Conservation (phyloP, 2,888 invertebrate species). For the Chaitophorus viminalis region DNA sequence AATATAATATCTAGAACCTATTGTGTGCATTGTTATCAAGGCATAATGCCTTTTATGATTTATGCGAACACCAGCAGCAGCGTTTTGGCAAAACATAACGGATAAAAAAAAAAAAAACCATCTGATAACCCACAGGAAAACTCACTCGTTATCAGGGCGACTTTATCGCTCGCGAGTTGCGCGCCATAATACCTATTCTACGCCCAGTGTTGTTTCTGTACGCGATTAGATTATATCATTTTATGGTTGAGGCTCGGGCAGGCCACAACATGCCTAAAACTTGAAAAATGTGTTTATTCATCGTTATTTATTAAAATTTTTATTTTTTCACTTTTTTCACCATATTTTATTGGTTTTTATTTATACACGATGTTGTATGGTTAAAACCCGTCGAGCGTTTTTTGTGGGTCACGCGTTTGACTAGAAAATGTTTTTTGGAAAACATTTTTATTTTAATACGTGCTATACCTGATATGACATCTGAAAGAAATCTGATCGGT, state of each 20-base stretch:
- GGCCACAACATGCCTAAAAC: too few species aligned
- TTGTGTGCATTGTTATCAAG: slow-evolving; percentile 49
- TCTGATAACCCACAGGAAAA: slow-evolving; percentile 13
- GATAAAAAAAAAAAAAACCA: neutral
- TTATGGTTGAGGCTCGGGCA: neutral
- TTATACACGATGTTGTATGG: too few species aligned
- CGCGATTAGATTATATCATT: neutral
- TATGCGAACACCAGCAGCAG: slow-evolving; percentile 1
- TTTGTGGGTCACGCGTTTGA: too few species aligned
- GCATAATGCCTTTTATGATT: slow-evolving; percentile 27
- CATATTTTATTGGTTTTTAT: too few species aligned
- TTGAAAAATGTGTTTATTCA: neutral
- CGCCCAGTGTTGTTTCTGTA: neutral
- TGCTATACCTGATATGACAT: too few species aligned
- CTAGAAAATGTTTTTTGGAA: too few species aligned
- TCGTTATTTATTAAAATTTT: too few species aligned
- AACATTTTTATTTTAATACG: too few species aligned
- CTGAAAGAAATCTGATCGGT: too few species aligned
- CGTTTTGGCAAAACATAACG: slow-evolving; percentile 18
- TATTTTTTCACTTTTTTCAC: too few species aligned
- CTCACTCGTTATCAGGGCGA: slow-evolving; percentile 1
- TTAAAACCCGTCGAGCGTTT: too few species aligned
- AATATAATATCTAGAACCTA: slow-evolving; percentile 14
- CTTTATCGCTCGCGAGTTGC: neutral
- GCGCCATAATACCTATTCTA: neutral